Base-by-base conservation (phyloP, 2,888 invertebrate species). In the Dolichomitus sp. region DNA sequence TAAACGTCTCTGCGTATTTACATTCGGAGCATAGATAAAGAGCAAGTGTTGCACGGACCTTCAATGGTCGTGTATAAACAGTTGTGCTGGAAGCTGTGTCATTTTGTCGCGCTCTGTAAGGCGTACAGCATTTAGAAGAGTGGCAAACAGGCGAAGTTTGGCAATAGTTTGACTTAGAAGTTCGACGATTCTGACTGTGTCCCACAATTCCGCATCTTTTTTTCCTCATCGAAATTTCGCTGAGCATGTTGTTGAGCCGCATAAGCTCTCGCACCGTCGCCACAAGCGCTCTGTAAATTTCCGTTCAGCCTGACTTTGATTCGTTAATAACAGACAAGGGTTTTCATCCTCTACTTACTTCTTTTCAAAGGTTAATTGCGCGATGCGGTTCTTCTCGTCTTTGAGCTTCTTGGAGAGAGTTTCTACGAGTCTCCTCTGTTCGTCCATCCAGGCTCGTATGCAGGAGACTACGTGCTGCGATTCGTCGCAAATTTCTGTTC, bases 401-500 rank as follows among this genome's bases (percentile, higher is more conserved):
- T 89, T 88, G 37, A 92, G 83, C 80, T 86, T 89, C 11, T 84
- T 80, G 17, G 70, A 74, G 9, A 92, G 80, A 30, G 84, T 89
- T 5, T 87, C 85, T 4, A 87, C 86, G 6, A 87, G 82, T 48
- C 87, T 83, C 48, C 85, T 87, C 69, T 93, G 91, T 59, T 92
- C 89, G 45, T 88, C 88, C 87, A 93, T 90, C 90, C 90, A 93
- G 3, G 80, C 72, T 0, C 92, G 90, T 68, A 92, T 90, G 75
- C 90, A 88, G 1, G 85, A 84, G 48, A 93, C 88, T 19, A 92
- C 88, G n/a, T 87, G 81, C 68, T 90, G 88, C 1, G 91, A 90
- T 81, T 93, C 91, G 61, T 90, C 90, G 42, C 88, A 91, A 4
- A 91, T 86, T 83, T 92, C 90, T 0, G 90, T 88, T 81, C 90